These are phyloP conservation scores for Eupithecia subfuscata DNA, from an alignment of 2,888 invertebrate genomes.

Conservation along the genomic window DNA sequence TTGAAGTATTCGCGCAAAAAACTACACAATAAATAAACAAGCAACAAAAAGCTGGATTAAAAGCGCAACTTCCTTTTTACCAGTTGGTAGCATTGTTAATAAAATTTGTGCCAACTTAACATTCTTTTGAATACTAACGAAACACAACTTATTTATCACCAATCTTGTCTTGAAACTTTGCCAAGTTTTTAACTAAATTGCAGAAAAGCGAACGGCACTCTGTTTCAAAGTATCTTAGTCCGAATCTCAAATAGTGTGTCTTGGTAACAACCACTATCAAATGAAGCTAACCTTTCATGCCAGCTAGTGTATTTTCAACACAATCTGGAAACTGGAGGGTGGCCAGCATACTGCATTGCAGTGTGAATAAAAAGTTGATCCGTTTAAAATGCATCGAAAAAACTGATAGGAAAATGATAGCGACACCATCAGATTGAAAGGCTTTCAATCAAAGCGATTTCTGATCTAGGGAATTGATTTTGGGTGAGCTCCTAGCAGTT, in stretches of 20 bases:
- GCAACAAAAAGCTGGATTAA: background rate
- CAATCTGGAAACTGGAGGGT: constrained; percentile 74
- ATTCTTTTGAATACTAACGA: background rate
- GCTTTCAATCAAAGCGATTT: constrained; percentile 35
- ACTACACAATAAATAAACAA: background rate
- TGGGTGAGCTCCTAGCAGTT: background rate
- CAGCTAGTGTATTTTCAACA: constrained; percentile 63
- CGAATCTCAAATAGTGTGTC: constrained; percentile 33
- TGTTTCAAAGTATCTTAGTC: constrained; percentile 14
- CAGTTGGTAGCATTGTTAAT: background rate
- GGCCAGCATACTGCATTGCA: constrained; percentile 62
- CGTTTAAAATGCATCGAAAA: background rate
- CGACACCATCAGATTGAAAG: constrained; percentile 36
- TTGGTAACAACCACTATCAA: constrained; percentile 48
- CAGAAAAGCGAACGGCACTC: constrained; percentile 25
- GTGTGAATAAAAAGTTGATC: constrained; percentile 17
- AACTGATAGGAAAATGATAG: constrained; percentile 23
- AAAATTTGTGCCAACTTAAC: background rate
- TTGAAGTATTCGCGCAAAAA: background rate
- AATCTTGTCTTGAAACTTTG: constrained; percentile 41
- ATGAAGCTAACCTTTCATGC: constrained; percentile 57
- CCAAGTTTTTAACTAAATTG: constrained; percentile 35
- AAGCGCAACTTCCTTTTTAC: background rate
- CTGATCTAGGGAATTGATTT: background rate
- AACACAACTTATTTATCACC: constrained; percentile 42